Base-by-base conservation (phyloP, 2,113 vertebrate genomes). In the Eulemur rufifrons region DNA sequence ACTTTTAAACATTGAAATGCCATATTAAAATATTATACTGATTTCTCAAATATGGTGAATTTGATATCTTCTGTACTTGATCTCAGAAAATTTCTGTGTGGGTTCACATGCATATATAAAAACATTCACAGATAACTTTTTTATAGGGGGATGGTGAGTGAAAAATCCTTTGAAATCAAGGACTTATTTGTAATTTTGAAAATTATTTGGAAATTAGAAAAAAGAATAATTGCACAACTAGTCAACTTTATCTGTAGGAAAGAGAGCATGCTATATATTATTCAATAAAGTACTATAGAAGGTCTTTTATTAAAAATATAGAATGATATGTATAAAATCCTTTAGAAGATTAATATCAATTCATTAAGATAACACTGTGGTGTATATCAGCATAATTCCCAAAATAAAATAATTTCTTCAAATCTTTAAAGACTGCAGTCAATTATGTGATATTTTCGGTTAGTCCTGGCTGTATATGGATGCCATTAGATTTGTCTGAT, bases 141-240 rank as follows among this genome's bases (percentile, higher is more conserved):
- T 71, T 39, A 78, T 25, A 34, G 12, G 15, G 5, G 13, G 1
- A 15, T 77, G 14, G 2, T 74, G 78, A 74, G 14, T 83, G 45
- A 6, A 37, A 87, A 95, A 80, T 84, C 59, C 42, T 69, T 96
- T 91, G 42, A 61, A 74, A 64, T 83, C 9, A 52, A 78, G 17
- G 13, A 18, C 8, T 92, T 93, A 34, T 8, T 64, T 47, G 6
- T 95, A 37, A 76, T 97, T 92, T 87, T 91, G 39, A 90, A 86
- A 85, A 54, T 47, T 68, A 45, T 42, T 76, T 86, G 27, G 56
- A 59, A 94, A 86, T 86, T 50, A 47, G 73, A 89, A 76, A 64
- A 81, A 89, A 25, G 11, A 82, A 54, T 64, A 82, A 91, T 64
- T 95, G 0, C 10, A 11, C 4, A 93, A 80, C 61, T 66, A 50